These are phyloP conservation scores for Lophotriccus pileatus DNA, from an alignment of 2,797 vertebrate species.

Conservation along the genomic window DNA sequence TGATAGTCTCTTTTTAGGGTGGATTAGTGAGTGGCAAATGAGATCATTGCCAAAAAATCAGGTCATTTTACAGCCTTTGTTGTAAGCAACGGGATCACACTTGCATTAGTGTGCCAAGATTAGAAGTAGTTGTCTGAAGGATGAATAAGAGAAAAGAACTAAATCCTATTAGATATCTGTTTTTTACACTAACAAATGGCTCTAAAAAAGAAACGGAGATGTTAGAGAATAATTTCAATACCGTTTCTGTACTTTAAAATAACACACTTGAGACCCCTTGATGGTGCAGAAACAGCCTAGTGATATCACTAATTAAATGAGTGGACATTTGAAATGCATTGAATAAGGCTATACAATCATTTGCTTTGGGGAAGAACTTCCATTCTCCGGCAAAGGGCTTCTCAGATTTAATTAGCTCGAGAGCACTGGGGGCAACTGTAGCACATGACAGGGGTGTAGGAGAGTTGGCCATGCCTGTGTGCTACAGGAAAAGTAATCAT, in stretches of 20 bases:
- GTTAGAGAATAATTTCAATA: background rate
- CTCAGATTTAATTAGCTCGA: background rate
- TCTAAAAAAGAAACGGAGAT: background rate
- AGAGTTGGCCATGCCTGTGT: background rate
- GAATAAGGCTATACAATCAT: background rate
- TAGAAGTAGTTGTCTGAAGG: background rate
- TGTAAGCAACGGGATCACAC: background rate
- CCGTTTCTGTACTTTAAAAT: background rate
- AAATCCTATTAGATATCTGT: background rate
- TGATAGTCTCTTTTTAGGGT: background rate
- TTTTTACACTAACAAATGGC: background rate
- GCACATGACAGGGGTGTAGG: fast-evolving
- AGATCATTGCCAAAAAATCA: background rate
- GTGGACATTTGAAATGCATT: background rate
- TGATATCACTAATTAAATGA: background rate
- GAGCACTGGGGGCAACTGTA: background rate
- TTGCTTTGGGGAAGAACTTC: background rate
- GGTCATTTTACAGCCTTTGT: background rate
- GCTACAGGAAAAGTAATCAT: background rate
- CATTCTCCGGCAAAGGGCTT: background rate
- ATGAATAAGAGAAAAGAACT: background rate
- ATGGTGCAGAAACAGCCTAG: background rate
- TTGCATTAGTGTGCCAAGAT: background rate
- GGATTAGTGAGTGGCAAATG: background rate
- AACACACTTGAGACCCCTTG: background rate